phyloP scores from a whole-genome alignment of 2,797 vertebrate genomes.

The Lemur catta region DNA sequence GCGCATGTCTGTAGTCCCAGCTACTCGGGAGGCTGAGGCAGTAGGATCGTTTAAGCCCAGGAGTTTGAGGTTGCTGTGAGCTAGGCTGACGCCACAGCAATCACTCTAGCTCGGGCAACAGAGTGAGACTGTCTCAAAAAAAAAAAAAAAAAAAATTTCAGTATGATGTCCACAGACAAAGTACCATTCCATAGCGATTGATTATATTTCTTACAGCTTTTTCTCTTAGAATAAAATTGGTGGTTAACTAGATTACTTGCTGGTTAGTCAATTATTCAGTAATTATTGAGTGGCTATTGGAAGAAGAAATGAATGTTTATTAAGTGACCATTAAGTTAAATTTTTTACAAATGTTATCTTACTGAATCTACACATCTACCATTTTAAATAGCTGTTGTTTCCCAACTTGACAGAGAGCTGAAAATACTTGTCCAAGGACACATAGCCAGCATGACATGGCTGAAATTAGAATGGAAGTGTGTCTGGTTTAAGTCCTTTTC shows the following conservation, averaged over 20 bases:
- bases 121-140: too few relatives aligned
- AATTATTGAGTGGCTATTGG: not conserved
- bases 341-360: not conserved
- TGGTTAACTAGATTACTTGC: not conserved
- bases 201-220: not conserved
- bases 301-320: not conserved
- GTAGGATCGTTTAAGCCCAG: too few relatives aligned
- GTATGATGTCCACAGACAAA: not conserved
- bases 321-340: not conserved
- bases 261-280: not conserved
- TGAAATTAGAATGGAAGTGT: not conserved
- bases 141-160: not conserved
- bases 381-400: not conserved
- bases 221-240: not conserved
- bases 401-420: not conserved
- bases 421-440: not conserved
- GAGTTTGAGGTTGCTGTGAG: too few relatives aligned
- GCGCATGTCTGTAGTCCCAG: too few relatives aligned
- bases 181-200: not conserved
- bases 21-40: too few relatives aligned
- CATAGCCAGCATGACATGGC: not conserved
- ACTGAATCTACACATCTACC: not conserved
- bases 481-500: not conserved
- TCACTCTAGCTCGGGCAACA: too few relatives aligned
- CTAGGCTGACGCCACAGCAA: too few relatives aligned